phyloP scores from a whole-genome alignment of 1,140 invertebrate species.

The Idris sp. region DNA sequence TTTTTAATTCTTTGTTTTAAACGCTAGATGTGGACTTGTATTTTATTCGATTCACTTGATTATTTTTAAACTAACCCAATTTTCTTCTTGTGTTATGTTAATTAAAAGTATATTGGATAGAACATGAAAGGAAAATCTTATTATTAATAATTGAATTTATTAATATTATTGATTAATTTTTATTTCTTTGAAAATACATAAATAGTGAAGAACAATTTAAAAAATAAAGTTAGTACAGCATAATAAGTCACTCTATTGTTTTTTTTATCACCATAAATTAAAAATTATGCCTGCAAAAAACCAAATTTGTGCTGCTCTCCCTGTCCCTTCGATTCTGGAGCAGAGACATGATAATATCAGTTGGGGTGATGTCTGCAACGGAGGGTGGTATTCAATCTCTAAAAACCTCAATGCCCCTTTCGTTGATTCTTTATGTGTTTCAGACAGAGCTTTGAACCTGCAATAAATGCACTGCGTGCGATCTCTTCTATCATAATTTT shows the following conservation, averaged over 20 bases:
- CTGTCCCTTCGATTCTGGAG: slow-evolving; percentile 8
- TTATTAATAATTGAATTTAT: too few species aligned
- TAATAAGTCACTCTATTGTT: too few species aligned
- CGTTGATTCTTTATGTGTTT: slow-evolving; percentile 27
- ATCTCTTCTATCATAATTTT: slow-evolving; percentile 22
- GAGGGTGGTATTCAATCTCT: slow-evolving; percentile 42
- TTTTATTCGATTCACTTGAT: background rate
- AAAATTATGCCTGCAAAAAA: slow-evolving; percentile 10
- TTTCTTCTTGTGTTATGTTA: background rate
- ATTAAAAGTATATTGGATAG: background rate
- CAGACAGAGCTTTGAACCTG: slow-evolving; percentile 21
- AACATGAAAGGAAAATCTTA: background rate
- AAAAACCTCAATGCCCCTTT: slow-evolving; percentile 33
- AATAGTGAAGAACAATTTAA: too few species aligned
- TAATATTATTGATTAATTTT: too few species aligned
- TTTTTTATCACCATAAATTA: background rate
- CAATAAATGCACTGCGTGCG: slow-evolving; percentile 29
- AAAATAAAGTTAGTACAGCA: too few species aligned
- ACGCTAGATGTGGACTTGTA: background rate
- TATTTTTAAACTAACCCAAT: slow-evolving; percentile 7
- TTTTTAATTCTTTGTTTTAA: background rate
- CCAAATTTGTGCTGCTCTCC: slow-evolving; percentile 15
- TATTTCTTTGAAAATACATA: too few species aligned
- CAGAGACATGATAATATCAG: slow-evolving; percentile 39
- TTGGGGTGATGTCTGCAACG: slow-evolving; percentile 17